Evolutionary conservation across 2,888 invertebrate species (phyloP).

Genomic region (Diaperis boleti): DNA sequence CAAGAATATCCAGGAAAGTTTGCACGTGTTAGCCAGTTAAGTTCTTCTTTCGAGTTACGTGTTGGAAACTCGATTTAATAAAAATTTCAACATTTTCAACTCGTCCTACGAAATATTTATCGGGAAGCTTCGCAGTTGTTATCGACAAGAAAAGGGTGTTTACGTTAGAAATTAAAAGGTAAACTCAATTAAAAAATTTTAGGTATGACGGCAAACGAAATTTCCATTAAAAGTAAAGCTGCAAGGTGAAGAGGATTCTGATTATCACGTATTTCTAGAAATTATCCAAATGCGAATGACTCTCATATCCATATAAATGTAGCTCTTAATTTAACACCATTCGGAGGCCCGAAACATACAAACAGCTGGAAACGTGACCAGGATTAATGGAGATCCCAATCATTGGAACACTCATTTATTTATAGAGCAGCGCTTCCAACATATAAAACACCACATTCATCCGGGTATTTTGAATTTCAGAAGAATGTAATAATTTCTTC

Average conservation of each 20-base stretch:
- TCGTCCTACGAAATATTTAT: constrained; percentile 17
- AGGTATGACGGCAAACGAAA: constrained; percentile 10
- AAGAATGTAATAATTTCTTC: too few species aligned
- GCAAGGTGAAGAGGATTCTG: constrained; percentile 8
- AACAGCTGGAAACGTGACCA: constrained; percentile 54
- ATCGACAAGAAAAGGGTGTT: neutral
- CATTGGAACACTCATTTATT: constrained; percentile 43
- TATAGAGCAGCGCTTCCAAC: constrained; percentile 31
- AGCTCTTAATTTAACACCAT: constrained; percentile 58
- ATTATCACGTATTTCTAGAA: constrained; percentile 37
- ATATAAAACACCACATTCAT: constrained; percentile 29
- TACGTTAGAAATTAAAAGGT: neutral
- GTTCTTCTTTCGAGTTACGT: constrained; percentile 23
- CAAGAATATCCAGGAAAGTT: constrained; percentile 27
- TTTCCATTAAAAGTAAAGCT: constrained; percentile 10
- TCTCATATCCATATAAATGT: constrained; percentile 49
- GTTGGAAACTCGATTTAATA: constrained; percentile 28
- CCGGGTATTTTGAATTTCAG: constrained; percentile 13
- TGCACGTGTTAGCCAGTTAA: constrained; percentile 29
- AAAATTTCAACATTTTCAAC: constrained; percentile 30
- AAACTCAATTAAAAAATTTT: neutral
- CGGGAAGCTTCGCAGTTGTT: constrained; percentile 6
- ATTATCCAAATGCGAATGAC: constrained; percentile 41
- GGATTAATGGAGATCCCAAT: constrained; percentile 48
- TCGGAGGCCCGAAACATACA: constrained; percentile 52